Evolutionary conservation across 1,140 invertebrate genomes (phyloP).

Genomic region (Hylaeus volcanicus): DNA sequence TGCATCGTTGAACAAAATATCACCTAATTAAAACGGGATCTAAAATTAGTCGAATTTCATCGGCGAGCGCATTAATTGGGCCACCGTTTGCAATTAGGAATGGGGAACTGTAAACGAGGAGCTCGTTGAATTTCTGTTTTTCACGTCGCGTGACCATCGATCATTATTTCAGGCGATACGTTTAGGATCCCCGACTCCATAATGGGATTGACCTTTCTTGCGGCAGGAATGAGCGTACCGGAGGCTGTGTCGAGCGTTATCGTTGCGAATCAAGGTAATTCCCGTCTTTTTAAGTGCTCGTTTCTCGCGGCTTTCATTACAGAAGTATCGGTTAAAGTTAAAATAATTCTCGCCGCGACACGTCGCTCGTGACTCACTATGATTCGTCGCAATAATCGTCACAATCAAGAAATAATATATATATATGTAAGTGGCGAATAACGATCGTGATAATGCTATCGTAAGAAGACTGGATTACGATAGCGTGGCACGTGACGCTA

Average conservation of each 20-base stretch:
- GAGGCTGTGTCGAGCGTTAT: conserved; percentile 91
- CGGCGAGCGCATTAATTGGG: no score
- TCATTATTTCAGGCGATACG: conserved; percentile 82
- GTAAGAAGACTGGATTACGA: neutral
- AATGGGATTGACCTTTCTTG: conserved; percentile 92
- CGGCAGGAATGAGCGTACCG: conserved; percentile 91
- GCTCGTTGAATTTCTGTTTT: neutral
- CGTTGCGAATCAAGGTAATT: conserved; percentile 87
- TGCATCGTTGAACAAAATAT: no score
- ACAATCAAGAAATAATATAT: neutral
- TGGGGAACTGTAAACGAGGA: neutral
- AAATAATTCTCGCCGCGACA: no score
- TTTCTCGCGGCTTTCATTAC: neutral
- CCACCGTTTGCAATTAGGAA: neutral
- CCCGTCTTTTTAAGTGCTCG: neutral
- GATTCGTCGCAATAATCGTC: neutral
- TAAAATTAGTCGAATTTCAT: no score
- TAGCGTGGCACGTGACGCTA: neutral
- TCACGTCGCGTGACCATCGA: conserved; percentile 10
- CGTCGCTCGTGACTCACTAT: neutral
- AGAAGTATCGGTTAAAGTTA: neutral
- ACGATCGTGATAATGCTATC: conserved; percentile 20
- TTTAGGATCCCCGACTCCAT: conserved; percentile 86
- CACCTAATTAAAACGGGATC: no score
- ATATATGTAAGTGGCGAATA: neutral